Evolutionary conservation across 2,888 invertebrate species (phyloP).

Genomic region (Nomada fabriciana): DNA sequence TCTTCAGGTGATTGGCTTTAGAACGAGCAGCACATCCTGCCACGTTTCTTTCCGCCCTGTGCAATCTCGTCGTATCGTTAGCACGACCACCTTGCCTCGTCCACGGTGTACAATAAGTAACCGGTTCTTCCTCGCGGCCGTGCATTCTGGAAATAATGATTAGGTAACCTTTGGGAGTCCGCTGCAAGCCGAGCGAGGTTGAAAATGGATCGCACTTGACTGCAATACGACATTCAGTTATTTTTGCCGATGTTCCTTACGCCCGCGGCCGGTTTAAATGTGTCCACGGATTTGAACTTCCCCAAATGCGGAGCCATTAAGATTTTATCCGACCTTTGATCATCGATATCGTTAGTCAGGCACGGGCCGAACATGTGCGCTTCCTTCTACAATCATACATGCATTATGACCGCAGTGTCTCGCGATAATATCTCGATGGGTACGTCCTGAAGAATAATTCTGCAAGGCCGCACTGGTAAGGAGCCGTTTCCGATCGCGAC

Average conservation of each 20-base stretch:
- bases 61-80: conserved; percentile 10
- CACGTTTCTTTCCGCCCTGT: conserved; percentile 12
- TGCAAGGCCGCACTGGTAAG: neutral
- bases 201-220: conserved; percentile 49
- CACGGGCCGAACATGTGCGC: conserved; percentile 14
- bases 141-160: conserved; percentile 26
- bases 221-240: conserved; percentile 43
- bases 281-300: neutral
- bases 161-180: neutral
- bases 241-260: conserved; percentile 40
- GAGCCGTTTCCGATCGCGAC: neutral
- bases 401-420: neutral
- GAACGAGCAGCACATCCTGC: neutral
- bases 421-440: conserved; percentile 17
- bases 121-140: neutral
- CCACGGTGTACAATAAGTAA: neutral
- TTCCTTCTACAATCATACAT: conserved; percentile 9
- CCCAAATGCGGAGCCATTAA: conserved; percentile 5
- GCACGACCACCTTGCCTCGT: neutral
- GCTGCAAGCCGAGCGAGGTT: neutral
- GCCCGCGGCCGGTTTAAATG: conserved; percentile 19
- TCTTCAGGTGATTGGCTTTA: neutral
- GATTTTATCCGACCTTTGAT: conserved; percentile 40
- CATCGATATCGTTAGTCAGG: neutral
- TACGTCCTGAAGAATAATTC: neutral